These are phyloP conservation scores for Thaumatotibia leucotreta DNA, from an alignment of 1,140 invertebrate genomes.

Conservation along the genomic window DNA sequence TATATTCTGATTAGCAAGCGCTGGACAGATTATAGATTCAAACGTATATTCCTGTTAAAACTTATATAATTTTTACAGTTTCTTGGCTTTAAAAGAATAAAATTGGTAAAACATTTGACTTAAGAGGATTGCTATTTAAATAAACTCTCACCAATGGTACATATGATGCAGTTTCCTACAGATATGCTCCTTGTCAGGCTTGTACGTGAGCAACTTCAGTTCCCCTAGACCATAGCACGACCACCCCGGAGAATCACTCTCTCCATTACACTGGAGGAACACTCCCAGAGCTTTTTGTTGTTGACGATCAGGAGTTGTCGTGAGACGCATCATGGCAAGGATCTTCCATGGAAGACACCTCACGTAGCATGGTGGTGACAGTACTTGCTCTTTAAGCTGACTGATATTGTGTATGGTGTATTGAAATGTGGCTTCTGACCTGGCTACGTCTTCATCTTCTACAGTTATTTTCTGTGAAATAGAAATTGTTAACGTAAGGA, in stretches of 20 bases:
- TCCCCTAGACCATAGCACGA: conserved; percentile 97
- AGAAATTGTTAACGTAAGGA: too few relatives aligned
- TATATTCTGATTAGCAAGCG: too few relatives aligned
- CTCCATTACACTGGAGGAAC: conserved; percentile 93
- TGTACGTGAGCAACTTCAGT: conserved; percentile 89
- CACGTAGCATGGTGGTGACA: conserved; percentile 94
- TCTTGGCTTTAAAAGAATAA: too few relatives aligned
- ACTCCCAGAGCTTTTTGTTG: conserved; percentile 90
- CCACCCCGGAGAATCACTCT: conserved; percentile 96
- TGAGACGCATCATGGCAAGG: conserved; percentile 95
- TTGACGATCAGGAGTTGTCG: conserved; percentile 82
- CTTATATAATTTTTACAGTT: too few relatives aligned
- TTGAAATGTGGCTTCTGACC: conserved; percentile 94
- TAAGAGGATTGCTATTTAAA: too few relatives aligned
- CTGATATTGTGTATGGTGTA: conserved; percentile 93
- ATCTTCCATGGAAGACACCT: conserved; percentile 99
- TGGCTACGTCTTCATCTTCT: conserved; percentile 88
- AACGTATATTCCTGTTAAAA: too few relatives aligned
- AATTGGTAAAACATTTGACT: too few relatives aligned
- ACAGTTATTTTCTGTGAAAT: conserved; percentile 58
- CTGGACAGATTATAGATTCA: too few relatives aligned
- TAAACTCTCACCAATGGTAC: conserved; percentile 77
- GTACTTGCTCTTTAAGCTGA: conserved; percentile 91
- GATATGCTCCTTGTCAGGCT: conserved; percentile 89
- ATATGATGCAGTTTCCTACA: conserved; percentile 82